Percentiles rank a stretch among this genome's conserved stretches.
phyloP scores from a whole-genome alignment of 2,888 invertebrate species.

The Orthosia gothica region DNA sequence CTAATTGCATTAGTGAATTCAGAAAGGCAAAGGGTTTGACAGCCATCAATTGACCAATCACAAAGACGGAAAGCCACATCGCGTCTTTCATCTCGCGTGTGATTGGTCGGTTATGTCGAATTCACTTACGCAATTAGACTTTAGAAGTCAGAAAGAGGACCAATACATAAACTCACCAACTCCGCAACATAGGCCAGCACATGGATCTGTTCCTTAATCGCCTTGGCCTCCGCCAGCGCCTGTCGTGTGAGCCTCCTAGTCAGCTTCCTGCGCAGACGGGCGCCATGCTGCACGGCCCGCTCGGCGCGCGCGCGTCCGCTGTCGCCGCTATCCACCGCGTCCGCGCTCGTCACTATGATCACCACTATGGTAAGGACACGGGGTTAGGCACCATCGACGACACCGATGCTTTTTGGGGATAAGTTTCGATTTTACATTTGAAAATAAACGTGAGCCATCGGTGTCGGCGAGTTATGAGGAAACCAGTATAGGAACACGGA shows the following conservation, averaged over 20 bases:
- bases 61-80: too few species aligned
- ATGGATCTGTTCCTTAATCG: slow-evolving; percentile 95
- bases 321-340: slow-evolving; percentile 73
- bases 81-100: too few species aligned
- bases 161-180: slow-evolving; percentile 90
- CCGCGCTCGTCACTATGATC: slow-evolving; percentile 87
- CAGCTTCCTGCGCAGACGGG: slow-evolving; percentile 94
- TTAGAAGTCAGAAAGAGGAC: too few species aligned
- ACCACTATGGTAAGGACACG: slow-evolving; percentile 79
- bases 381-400: slow-evolving; percentile 28
- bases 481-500: too few species aligned
- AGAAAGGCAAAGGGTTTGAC: too few species aligned
- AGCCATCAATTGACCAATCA: too few species aligned
- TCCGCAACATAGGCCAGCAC: slow-evolving; percentile 95
- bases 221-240: slow-evolving; percentile 95
- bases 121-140: too few species aligned
- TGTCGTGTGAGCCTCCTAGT: slow-evolving; percentile 95
- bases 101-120: too few species aligned
- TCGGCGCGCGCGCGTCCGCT: slow-evolving; percentile 92
- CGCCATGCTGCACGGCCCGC: slow-evolving; percentile 95
- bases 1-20: too few species aligned
- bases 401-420: not conserved
- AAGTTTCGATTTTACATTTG: not conserved
- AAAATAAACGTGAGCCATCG: not conserved
- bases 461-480: slow-evolving; percentile 2